Evolutionary conservation across 2,113 vertebrate genomes (phyloP), one percentile per base, ranked within the genome.

Genomic region (Brachionichthys hirsutus): DNA sequence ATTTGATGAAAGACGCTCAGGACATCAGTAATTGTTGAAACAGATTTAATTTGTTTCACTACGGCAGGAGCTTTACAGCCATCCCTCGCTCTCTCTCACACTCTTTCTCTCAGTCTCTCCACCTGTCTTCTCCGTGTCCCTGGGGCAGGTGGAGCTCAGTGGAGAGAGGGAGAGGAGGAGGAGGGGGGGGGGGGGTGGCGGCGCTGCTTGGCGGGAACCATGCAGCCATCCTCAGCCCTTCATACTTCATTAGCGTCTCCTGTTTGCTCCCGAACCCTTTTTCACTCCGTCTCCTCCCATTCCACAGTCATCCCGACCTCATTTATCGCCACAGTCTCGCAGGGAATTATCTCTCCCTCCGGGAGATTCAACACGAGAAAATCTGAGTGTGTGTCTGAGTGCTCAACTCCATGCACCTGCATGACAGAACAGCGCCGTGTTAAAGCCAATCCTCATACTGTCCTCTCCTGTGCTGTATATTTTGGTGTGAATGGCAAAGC

Each of bases 171-270:
- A 34, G 22, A 42, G 62, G 18, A n/a, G 60, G 66, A 55, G 59
- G 60, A 54, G 35, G 18, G 41, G 43, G 34, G 36, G 22, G 45
- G 62, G 19, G 9, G 53, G 9, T 42, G 20, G 16, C 58, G 72
- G 63, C 58, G 73, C 55, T 45, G 62, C 71, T 78, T 86, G 84
- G 82, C 79, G 81, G 85, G 60, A 77, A 82, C 73, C 83, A 75
- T 77, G 78, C 51, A 52, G 77, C 68, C 74, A 62, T 78, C 75
- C 66, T 84, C 85, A 85, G 77, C 77, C 84, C 82, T 87, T 87
- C 86, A 88, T 87, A 86, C 77, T 86, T 82, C 80, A 89, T 88
- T 86, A 86, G 75, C 62, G 58, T 87, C 75, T 83, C 74, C 73
- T 64, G 66, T 81, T 74, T 73, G 65, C 71, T 80, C 72, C 62